Base-by-base conservation (phyloP, 2,797 vertebrate genomes). In the Acropternis orthonyx region DNA sequence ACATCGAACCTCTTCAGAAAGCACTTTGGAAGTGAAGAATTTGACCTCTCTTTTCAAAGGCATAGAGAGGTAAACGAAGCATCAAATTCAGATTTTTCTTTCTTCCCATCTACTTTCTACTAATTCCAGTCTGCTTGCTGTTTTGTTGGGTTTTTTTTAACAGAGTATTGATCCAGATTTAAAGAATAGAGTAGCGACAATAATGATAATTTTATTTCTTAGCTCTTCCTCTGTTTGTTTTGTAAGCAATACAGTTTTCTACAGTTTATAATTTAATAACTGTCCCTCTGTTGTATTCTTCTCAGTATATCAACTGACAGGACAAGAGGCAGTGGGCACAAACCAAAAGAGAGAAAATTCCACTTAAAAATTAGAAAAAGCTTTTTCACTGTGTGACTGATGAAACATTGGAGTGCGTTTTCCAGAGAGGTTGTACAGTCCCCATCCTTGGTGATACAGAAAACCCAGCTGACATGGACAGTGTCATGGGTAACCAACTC, bases 331-430 rank as follows among this genome's bases (percentile, higher is more conserved):
- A 54, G 59, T 43, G 32, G 56, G 8, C 17, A 66, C 10, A 94
- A 89, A 85, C 1, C 30, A 15, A 73, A 79, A 89, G 26, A 75
- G 8, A 72, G 6, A 15, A 80, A 85, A 84, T 75, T 84, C 18
- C 46, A 78, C 16, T 75, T 14, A 43, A 85, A 92, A 71, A 37
- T n/a, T 23, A 67, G 17, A 52, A 73, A 77, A 61, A 51, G 5
- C 1, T 0, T 52, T 15, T 65, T 20, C 27, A 54, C 27, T 5
- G 2, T 52, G 27, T 52, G 24, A 10, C 20, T 61, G n/a, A 41
- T 44, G 27, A 87, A 43, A 73, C 16, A 46, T 27, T 23, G 34
- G 26, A 65, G 54, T 39, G 14, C 22, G 22, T 32, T 85, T 10
- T 6, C 24, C 17, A 79, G 14, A 62, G 8, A 39, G 7, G n/a